Evolutionary conservation across 2,888 invertebrate species (phyloP), one percentile per base, ranked within the genome.

Genomic region (Trichacis sp.): DNA sequence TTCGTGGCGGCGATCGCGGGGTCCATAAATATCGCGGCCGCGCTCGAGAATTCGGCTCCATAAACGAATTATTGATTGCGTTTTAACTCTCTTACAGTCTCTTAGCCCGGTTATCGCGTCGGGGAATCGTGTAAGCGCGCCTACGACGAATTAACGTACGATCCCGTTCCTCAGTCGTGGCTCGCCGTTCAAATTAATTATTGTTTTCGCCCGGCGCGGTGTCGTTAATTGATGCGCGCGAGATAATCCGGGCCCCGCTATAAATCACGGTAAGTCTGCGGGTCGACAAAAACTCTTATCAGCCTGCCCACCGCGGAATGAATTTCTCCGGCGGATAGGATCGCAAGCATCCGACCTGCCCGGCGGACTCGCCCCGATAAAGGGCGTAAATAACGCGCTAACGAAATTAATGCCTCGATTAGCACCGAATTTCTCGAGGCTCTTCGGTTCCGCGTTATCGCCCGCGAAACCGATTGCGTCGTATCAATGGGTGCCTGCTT

Each of bases 141-240:
- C 30, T 18, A 47, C 61, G 54, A 53, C 52, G 66, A 42, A 51
- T 63, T 54, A 60, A 51, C 66, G 50, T 60, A 51, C 66, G 55
- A 64, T 64, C 56, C 54, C 51, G 52, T 50, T 52, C 48, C n/a
- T 57, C 50, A 19, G 53, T 38, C 17, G 9, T 36, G 46, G 45
- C 55, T 14, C 43, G 33, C 17, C 43, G 29, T 53, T 54, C 60
- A 68, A 68, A 72, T 72, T 73, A 74, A 74, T 75, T 76, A 73
- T 75, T 62, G 70, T 66, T 64, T 46, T 56, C 72, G 52, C 54
- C 56, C 68, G 64, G 64, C 58, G 59, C 59, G 63, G 64, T 64
- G 70, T 67, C 60, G 60, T 72, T 75, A 73, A 77, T 76, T 72
- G 71, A 77, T 76, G 73, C 68, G 60, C 71, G 56, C 68, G 65